Percentiles rank a stretch among this genome's conserved stretches.
Conservation (phyloP, 2,888 invertebrate species). For the Chymomyza caudatula region DNA sequence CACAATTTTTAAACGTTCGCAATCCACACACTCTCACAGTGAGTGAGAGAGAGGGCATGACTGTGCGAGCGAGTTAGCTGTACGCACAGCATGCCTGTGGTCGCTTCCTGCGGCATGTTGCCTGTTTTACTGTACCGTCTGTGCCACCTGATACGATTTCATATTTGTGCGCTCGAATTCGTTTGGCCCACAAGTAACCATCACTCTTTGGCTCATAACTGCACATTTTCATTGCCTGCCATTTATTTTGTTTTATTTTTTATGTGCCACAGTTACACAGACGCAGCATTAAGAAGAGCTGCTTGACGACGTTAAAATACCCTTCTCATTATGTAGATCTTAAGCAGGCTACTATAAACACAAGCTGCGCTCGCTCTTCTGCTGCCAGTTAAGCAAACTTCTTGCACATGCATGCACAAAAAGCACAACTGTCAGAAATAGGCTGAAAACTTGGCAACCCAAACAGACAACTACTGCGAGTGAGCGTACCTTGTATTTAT, state of each 20-base stretch:
- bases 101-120: constrained; percentile 6
- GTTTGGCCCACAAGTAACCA: constrained; percentile 29
- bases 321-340: no score
- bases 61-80: constrained; percentile 2
- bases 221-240: constrained; percentile 60
- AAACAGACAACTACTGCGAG: no score
- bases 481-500: no score
- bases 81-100: constrained; percentile 1
- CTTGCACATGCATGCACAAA: no score
- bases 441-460: no score
- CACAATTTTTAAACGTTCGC: constrained; percentile 57
- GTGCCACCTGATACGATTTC: constrained; percentile 70
- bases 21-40: constrained; percentile 37
- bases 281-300: not conserved
- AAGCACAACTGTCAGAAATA: no score
- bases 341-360: no score
- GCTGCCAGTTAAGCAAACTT: no score
- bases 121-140: constrained; percentile 13
- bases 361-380: no score
- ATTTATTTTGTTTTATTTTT: constrained; percentile 14
- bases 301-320: not conserved
- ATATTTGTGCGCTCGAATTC: constrained; percentile 30
- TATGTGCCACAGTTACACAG: constrained; percentile 3
- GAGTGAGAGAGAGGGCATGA: not conserved
- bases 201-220: constrained; percentile 57